Conservation (phyloP, 2,797 vertebrate species). For the Hydrolagus colliei region DNA sequence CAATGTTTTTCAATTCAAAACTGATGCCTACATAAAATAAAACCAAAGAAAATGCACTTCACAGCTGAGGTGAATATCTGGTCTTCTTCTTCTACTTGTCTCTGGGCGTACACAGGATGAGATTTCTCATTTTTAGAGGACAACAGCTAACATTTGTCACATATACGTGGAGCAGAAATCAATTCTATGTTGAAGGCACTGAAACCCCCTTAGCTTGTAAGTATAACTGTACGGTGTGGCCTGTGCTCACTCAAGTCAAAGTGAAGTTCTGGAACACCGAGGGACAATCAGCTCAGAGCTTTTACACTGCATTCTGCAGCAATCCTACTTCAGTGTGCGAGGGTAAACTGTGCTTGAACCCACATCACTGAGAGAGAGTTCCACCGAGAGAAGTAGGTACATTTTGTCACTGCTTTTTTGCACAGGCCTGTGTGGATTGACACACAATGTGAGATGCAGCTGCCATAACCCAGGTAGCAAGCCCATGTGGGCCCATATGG, state of each 20-base stretch:
- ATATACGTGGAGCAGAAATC: neutral
- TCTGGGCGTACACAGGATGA: conserved; percentile 6
- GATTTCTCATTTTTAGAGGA: neutral
- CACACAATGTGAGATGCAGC: neutral
- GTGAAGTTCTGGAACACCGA: neutral
- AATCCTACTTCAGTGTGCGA: neutral
- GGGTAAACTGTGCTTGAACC: neutral
- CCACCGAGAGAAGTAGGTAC: neutral
- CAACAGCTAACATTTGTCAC: neutral
- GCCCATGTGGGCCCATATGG: too few species aligned
- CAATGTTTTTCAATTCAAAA: too few species aligned
- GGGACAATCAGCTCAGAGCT: neutral
- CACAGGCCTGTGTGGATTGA: neutral
- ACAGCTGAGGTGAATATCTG: neutral
- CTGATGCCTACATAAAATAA: too few species aligned
- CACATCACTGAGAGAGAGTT: neutral
- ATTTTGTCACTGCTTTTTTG: neutral
- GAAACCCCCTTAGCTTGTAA: neutral
- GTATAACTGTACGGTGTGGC: neutral
- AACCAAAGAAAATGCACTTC: neutral
- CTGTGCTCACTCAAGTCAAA: too few species aligned
- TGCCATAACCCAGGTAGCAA: too few species aligned
- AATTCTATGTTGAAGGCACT: neutral
- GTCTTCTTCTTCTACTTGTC: neutral
- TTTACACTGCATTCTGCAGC: neutral